These are phyloP conservation scores for Turritopsis dohrnii DNA, from an alignment of 30 jellyfish, hydroid and myxozoan genomes.

Conservation along the genomic window DNA sequence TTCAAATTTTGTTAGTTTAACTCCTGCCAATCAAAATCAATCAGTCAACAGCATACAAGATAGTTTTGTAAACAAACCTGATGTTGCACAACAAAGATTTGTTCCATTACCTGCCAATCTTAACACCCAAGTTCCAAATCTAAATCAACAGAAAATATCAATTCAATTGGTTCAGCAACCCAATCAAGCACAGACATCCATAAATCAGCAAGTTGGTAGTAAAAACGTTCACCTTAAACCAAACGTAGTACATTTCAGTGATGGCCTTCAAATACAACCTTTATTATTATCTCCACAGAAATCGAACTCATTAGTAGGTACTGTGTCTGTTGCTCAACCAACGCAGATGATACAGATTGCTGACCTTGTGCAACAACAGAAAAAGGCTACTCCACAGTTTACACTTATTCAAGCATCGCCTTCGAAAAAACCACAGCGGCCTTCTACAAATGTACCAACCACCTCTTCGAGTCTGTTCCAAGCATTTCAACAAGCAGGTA, in stretches of 20 bases:
- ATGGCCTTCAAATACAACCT: neutral
- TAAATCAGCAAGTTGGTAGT: neutral
- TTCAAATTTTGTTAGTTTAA: constrained; percentile 5
- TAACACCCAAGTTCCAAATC: neutral
- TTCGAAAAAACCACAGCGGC: neutral
- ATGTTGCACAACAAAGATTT: neutral
- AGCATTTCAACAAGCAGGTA: constrained; percentile 30
- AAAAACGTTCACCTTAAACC: constrained; percentile 2
- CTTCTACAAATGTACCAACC: neutral
- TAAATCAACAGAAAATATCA: constrained; percentile 8
- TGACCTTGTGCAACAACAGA: neutral
- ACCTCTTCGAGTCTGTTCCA: constrained; percentile 9
- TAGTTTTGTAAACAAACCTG: neutral
- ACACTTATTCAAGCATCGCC: constrained; percentile 12
- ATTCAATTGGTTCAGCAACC: constrained; percentile 17
- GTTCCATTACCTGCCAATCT: neutral
- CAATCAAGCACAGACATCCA: neutral
- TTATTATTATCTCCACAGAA: constrained; percentile 12
- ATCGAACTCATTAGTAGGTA: constrained; percentile 10
- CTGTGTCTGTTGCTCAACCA: constrained; percentile 14
- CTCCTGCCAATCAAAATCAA: constrained; percentile 12
- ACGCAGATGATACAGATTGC: neutral
- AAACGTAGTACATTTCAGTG: constrained; percentile 3
- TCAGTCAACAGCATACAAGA: neutral
- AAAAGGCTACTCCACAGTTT: neutral